These are phyloP conservation scores for Ariolimax columbianus DNA, from an alignment of 2,888 invertebrate genomes.

Conservation along the genomic window DNA sequence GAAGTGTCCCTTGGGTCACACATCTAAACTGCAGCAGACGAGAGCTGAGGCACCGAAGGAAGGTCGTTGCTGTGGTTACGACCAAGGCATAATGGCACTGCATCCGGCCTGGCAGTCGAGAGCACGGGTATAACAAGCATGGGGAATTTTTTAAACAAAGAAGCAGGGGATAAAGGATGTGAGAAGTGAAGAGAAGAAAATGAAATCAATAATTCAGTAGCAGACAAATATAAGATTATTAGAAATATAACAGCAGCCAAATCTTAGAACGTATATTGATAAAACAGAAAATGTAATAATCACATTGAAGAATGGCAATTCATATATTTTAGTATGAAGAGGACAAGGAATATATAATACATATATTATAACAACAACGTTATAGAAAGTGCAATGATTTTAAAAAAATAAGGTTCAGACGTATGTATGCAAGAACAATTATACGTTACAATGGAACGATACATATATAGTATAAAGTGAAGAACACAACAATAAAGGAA, in stretches of 20 bases:
- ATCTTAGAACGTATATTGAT: not conserved
- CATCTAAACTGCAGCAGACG: not conserved
- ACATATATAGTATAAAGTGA: too few species aligned
- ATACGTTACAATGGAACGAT: too few species aligned
- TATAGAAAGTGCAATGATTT: too few species aligned
- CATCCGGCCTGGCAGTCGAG: conserved; percentile 3
- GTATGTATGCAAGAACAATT: too few species aligned
- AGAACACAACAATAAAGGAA: too few species aligned
- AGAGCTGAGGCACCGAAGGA: not conserved
- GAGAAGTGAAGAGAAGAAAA: not conserved
- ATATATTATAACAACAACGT: too few species aligned
- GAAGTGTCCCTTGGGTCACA: not conserved
- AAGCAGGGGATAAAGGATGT: not conserved
- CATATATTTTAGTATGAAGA: too few species aligned
- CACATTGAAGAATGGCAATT: too few species aligned
- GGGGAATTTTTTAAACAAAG: not conserved
- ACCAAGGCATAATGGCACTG: conserved; percentile 11
- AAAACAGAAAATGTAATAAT: not conserved
- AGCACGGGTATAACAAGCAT: not conserved
- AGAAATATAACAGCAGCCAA: too few species aligned
- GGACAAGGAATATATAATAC: too few species aligned
- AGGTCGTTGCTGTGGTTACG: conserved; percentile 35
- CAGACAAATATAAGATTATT: too few species aligned
- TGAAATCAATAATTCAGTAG: not conserved
- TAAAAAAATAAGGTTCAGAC: too few species aligned